These are phyloP conservation scores for Lithophane leautieri DNA, from an alignment of 2,888 invertebrate genomes.

Conservation along the genomic window DNA sequence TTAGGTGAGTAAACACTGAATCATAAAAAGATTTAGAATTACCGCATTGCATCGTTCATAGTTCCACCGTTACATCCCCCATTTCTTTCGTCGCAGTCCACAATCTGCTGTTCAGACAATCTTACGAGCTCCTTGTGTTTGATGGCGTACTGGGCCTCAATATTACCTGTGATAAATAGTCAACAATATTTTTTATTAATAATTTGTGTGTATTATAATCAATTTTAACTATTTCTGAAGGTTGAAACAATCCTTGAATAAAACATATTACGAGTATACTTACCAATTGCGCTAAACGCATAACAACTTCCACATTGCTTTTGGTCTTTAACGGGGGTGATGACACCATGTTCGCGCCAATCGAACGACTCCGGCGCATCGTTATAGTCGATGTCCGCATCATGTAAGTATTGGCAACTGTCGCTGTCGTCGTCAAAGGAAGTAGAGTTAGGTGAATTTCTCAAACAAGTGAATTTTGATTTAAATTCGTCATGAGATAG, in stretches of 20 bases:
- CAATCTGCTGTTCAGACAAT: conserved; percentile 54
- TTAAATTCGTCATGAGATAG: conserved; percentile 30
- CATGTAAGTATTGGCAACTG: conserved; percentile 3
- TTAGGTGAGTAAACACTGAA: too few relatives aligned
- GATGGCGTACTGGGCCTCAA: conserved; percentile 47
- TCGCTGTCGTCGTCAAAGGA: fast-evolving
- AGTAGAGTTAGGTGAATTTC: not conserved
- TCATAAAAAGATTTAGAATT: not conserved
- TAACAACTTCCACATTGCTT: conserved; percentile 95
- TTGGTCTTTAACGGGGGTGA: conserved; percentile 95
- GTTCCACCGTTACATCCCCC: not conserved
- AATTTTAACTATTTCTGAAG: not conserved
- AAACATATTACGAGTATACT: conserved; percentile 20
- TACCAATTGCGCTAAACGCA: conserved; percentile 85
- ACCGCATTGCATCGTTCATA: conserved; percentile 5
- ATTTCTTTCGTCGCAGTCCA: conserved; percentile 28
- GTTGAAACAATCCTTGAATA: not conserved
- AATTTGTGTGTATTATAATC: not conserved
- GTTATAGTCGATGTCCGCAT: conserved; percentile 16
- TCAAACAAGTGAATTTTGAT: not conserved
- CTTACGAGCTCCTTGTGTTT: conserved; percentile 14
- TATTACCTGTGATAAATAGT: conserved; percentile 47
- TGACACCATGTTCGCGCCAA: conserved; percentile 94
- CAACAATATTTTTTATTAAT: not conserved
- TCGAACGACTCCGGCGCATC: conserved; percentile 82